Conservation (phyloP, 2,888 invertebrate species). For the Watsonalla binaria region DNA sequence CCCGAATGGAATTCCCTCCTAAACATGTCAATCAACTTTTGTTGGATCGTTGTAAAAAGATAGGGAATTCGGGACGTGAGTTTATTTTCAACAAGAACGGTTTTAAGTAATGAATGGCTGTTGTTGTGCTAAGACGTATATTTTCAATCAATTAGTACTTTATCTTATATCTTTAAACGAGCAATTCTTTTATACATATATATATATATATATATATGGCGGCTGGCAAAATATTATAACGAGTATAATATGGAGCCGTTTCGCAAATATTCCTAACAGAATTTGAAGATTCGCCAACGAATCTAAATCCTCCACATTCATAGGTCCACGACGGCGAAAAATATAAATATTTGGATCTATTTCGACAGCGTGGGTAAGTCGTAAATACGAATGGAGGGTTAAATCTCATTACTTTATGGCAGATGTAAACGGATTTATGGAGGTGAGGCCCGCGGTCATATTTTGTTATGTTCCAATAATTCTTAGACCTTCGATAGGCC, state of each 20-base stretch:
- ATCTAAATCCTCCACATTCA: conserved; percentile 6
- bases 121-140: conserved; percentile 11
- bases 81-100: background rate
- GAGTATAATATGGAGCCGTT: too few relatives aligned
- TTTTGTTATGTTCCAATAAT: conserved; percentile 73
- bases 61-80: conserved; percentile 25
- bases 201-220: too few relatives aligned
- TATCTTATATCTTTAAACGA: too few relatives aligned
- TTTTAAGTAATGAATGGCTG: conserved; percentile 1
- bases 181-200: too few relatives aligned
- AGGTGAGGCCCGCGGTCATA: conserved; percentile 59
- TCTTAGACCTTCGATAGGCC: conserved; percentile 38
- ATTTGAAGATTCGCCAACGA: background rate
- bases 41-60: conserved; percentile 53
- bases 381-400: conserved; percentile 70
- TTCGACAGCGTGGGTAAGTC: conserved; percentile 48
- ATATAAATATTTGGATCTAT: conserved; percentile 60
- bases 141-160: conserved; percentile 16
- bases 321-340: conserved; percentile 20
- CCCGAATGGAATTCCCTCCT: conserved; percentile 53
- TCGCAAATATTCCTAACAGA: background rate
- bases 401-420: conserved; percentile 76
- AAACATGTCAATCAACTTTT: conserved; percentile 65
- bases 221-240: too few relatives aligned
- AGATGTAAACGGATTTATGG: conserved; percentile 72